Evolutionary conservation across 2,797 vertebrate genomes (phyloP), one percentile per base, ranked within the genome.

Genomic region (Labeo calbasu): DNA sequence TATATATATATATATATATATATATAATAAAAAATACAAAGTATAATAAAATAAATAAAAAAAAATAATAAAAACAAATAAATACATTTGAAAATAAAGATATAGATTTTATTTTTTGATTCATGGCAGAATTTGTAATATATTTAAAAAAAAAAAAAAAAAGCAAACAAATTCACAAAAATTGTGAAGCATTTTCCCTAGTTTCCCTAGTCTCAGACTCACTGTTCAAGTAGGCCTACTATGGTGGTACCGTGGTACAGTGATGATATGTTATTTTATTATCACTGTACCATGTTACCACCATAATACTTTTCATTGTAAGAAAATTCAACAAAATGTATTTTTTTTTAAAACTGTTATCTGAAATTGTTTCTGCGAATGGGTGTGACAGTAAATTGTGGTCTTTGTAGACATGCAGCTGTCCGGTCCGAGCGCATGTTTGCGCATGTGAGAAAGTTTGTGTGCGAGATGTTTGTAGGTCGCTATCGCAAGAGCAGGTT

Each of bases 291-390:
- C 28, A 50, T 63, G 25, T 63, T 63, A 63, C 25, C 61, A 28
- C 61, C 13, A 28, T 28, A 63, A 28, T 15, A 21, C 28, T 21
- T 12, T 19, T 66, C 2, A 32, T 50, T 14, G 3, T 23, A 69
- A 40, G 53, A n/a, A 46, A 61, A 43, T 66, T 21, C 19, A n/a
- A 21, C n/a, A 46, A 57, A 59, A 14, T 48, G 0, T 43, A 43
- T 32, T 1, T n/a, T 32, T 1, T n/a, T 28, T 46, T 10, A 81
- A 32, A 61, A 46, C 13, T 0, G 4, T 59, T 72, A 28, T 72
- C 40, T 81, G 40, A 81, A 81, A 81, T n/a, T 0, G 55, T 81
- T 50, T 46, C 55, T 32, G 46, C 53, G 57, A 68, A 76, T 19
- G 50, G 23, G 17, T 25, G 32, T 46, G 32, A n/a, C 61, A 46